Evolutionary conservation across 2,797 vertebrate species (phyloP), one percentile per base, ranked within the genome.

Genomic region (Ctenochaetus hawaiiensis): DNA sequence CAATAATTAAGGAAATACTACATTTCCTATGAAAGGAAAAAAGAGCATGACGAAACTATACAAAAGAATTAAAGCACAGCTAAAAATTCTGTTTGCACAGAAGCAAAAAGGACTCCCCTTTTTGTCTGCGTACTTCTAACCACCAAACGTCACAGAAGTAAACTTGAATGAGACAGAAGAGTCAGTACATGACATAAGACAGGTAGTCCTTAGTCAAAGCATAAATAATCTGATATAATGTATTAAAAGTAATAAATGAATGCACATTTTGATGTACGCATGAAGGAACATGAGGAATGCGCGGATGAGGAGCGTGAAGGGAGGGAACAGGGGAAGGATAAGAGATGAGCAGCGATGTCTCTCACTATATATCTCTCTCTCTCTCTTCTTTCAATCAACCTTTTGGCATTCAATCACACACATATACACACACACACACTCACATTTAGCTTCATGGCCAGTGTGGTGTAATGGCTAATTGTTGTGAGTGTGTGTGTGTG

Each of bases 271-370:
- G 83, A 91, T 67, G 76, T 78, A 86, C 77, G 77, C 79, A 80
- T 61, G 72, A 79, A 23, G 34, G 68, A 71, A 69, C 17, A 47
- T 52, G 44, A 65, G 68, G 74, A 82, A 82, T 53, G 75, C 67
- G 70, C 3, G 45, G 72, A 84, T 69, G 96, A 95, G 91, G 90
- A 90, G 93, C 87, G 90, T 91, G 94, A 61, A 82, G 67, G 60
- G 53, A 59, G 79, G 34, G 44, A 72, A n/a, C 4, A 8, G 44
- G 57, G 49, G 60, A 58, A 60, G 64, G 71, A 73, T 67, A 71
- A 53, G 72, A 75, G 70, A 89, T 81, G 87, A 90, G 91, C 62
- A 13, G 56, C 26, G 48, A 72, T 80, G 75, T 72, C 66, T 80
- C 81, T 85, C 79, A 73, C 75, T 80, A 83, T 90, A 89, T 71